A percentile compares a stretch with the other conserved stretches of the same genome.
phyloP scores from a whole-genome alignment of 1,140 invertebrate genomes.

The Caenorhabditis tropicalis region DNA sequence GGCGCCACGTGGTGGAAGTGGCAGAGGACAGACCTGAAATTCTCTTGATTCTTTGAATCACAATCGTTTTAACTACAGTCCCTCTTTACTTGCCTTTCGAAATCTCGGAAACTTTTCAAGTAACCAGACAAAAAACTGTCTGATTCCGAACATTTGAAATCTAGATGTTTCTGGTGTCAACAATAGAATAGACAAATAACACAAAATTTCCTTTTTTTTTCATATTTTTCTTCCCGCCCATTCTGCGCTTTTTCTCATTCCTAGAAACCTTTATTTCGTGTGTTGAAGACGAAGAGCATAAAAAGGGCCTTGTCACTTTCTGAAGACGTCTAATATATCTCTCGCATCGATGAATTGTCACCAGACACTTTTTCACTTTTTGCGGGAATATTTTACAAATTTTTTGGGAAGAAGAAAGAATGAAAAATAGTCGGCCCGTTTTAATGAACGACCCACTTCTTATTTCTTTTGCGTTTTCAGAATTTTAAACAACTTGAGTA shows the following conservation, averaged over 20 bases:
- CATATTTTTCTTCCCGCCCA: no score
- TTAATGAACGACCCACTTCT: no score
- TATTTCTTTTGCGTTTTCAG: no score
- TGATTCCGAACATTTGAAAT: background rate
- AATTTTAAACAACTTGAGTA: no score
- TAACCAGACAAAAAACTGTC: background rate
- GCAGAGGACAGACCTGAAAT: constrained; percentile 10
- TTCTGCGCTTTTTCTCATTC: background rate
- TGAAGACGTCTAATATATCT: constrained; percentile 32
- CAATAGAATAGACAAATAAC: background rate
- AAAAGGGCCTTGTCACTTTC: constrained; percentile 12
- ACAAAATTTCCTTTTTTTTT: background rate
- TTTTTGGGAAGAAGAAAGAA: background rate
- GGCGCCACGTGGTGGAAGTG: constrained; percentile 22
- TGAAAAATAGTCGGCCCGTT: no score
- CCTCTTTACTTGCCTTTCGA: background rate
- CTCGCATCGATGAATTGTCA: background rate
- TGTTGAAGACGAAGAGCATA: no score
- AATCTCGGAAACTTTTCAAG: background rate
- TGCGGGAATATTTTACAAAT: background rate
- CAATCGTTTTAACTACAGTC: background rate
- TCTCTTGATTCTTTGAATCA: background rate
- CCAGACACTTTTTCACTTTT: constrained; percentile 4
- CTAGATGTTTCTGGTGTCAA: background rate
- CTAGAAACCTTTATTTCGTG: background rate